Conservation (phyloP, 2,113 vertebrate species). For the Bettongia penicillata region DNA sequence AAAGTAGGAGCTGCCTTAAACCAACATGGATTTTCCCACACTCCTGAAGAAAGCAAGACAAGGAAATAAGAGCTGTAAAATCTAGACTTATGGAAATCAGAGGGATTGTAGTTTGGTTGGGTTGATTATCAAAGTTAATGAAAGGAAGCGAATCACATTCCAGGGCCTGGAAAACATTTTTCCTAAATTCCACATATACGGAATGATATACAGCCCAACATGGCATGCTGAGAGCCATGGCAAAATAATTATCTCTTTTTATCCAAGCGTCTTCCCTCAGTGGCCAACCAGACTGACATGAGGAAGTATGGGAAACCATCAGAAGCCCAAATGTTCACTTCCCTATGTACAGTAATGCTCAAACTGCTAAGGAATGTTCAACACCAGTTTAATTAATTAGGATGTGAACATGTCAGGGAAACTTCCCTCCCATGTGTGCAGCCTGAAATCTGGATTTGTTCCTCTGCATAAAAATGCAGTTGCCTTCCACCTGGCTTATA, state of each 20-base stretch:
- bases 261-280: neutral
- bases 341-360: neutral
- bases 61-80: neutral
- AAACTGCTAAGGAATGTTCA: neutral
- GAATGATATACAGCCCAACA: neutral
- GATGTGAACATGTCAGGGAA: neutral
- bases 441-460: neutral
- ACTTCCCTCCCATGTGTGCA: neutral
- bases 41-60: neutral
- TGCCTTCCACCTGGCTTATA: neutral
- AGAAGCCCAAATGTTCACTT: neutral
- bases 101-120: neutral
- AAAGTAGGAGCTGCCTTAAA: neutral
- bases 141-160: neutral
- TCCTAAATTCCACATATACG: neutral
- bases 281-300: neutral
- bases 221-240: neutral
- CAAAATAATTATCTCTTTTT: neutral
- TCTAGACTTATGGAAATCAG: neutral
- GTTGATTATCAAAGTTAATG: neutral
- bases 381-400: constrained; percentile 18
- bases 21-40: neutral
- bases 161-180: neutral
- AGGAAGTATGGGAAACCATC: neutral
- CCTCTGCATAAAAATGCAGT: neutral